Base-by-base conservation (phyloP, 2,113 vertebrate species). In the Gymnobelideus leadbeateri region DNA sequence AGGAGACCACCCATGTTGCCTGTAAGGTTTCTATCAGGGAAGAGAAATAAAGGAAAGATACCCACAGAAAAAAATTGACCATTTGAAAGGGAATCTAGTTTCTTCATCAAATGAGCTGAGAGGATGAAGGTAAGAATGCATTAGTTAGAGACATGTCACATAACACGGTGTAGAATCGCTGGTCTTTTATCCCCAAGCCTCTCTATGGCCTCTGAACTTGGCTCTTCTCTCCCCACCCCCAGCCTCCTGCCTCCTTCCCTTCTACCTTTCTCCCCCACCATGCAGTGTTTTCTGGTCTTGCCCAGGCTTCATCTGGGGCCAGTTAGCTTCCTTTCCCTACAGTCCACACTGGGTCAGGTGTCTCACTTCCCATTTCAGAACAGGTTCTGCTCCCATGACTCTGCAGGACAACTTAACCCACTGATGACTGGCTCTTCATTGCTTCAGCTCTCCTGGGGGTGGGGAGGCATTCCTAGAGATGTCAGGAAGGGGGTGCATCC, bases 241-340 rank as follows among this genome's bases (percentile, higher is more conserved):
- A 37, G 28, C 57, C 57, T 68, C 57, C 37, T 77, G n/a, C 61
- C 61, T 68, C 12, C 14, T n/a, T 84, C 16, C 61, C 68, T 84
- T 43, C n/a, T 68, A 16, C n/a, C n/a, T 43, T n/a, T 43, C 68
- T 43, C n/a, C 21, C n/a, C n/a, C 57, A 61, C 14, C 12, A 68
- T 37, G 0, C 1, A 12, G 31, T 6, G 1, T 16, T 28, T n/a
- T 43, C n/a, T 23, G 6, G 0, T 3, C 14, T 16, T 28, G 8
- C 25, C 16, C 68, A 16, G 57, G 57, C 28, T 37, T 19, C 68
- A 2, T 37, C 8, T 68, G 61, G 31, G 57, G 31, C 61, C 61
- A 37, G 61, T 1, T 14, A 37, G 61, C 61, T 37, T 68, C 31
- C 31, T 68, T n/a, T n/a, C 61, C 31, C 14, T 16, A 16, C 31